These are phyloP conservation scores for Polypterus senegalus DNA, from an alignment of 2,113 vertebrate genomes.

Conservation along the genomic window DNA sequence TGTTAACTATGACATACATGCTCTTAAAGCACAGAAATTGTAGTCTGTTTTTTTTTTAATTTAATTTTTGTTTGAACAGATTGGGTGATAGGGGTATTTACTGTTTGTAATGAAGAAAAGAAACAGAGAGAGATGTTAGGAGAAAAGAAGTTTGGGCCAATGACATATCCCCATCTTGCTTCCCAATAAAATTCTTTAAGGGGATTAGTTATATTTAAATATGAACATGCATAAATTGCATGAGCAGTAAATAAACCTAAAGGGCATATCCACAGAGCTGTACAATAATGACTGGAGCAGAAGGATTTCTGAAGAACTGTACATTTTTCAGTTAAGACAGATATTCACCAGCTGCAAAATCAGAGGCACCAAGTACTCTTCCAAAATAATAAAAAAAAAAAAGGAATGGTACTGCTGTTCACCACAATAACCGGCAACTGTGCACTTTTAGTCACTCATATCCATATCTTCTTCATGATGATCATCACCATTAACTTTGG, in stretches of 20 bases:
- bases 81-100: too few relatives aligned
- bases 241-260: constrained; percentile 5
- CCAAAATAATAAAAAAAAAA: constrained; percentile 53
- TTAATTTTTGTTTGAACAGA: too few relatives aligned
- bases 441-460: constrained; percentile 79
- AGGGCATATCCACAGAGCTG: constrained; percentile 35
- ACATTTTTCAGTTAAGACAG: constrained; percentile 52
- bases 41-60: too few relatives aligned
- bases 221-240: too few relatives aligned
- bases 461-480: constrained; percentile 97
- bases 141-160: too few relatives aligned
- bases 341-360: constrained; percentile 29
- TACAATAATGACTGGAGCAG: constrained; percentile 24
- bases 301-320: constrained; percentile 34
- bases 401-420: constrained; percentile 36
- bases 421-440: constrained; percentile 9
- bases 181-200: too few relatives aligned
- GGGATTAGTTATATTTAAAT: too few relatives aligned
- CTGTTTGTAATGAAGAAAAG: too few relatives aligned
- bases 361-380: constrained; percentile 23
- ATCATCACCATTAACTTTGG: constrained; percentile 86
- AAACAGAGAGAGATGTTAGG: too few relatives aligned
- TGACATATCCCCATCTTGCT: too few relatives aligned
- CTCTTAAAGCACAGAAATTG: constrained; percentile 8
- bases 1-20: constrained; percentile 9